Evolutionary conservation across 2,888 invertebrate species (phyloP).

Genomic region (Dryobotodes eremita): DNA sequence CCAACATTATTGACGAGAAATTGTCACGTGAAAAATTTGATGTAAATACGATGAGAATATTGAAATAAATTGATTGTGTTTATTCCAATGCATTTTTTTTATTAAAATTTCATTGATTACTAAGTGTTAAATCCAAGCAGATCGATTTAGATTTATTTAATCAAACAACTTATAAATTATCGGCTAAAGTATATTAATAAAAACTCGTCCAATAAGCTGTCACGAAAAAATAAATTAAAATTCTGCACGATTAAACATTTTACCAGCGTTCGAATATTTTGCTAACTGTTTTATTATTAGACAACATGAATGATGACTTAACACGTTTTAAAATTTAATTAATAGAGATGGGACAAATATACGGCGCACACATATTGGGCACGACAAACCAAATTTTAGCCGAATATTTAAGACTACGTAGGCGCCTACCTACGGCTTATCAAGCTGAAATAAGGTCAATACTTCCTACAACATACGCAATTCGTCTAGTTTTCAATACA

Average conservation of each 20-base stretch:
- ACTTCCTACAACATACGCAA: background rate
- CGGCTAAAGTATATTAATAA: constrained; percentile 56
- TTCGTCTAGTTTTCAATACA: background rate
- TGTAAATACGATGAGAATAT: background rate
- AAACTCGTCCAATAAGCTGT: constrained; percentile 39
- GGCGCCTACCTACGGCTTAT: constrained; percentile 10
- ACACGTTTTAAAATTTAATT: constrained; percentile 45
- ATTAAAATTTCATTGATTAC: constrained; percentile 40
- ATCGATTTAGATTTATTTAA: constrained; percentile 57
- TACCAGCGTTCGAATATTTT: constrained; percentile 31
- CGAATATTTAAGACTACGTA: background rate
- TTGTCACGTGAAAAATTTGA: background rate
- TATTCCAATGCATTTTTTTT: constrained; percentile 28
- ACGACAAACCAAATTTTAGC: background rate
- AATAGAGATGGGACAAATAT: constrained; percentile 23
- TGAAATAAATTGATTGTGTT: constrained; percentile 18
- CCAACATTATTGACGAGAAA: background rate
- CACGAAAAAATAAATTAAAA: constrained; percentile 51
- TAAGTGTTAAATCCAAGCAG: constrained; percentile 42
- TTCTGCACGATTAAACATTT: constrained; percentile 50
- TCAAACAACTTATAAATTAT: constrained; percentile 57
- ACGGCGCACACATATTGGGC: constrained; percentile 12
- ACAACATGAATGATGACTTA: constrained; percentile 48
- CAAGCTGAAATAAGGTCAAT: constrained; percentile 37
- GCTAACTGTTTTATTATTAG: constrained; percentile 46